Percentiles rank a stretch among this genome's conserved stretches.
phyloP scores from a whole-genome alignment of 2,113 vertebrate genomes.

The Murina feae region DNA sequence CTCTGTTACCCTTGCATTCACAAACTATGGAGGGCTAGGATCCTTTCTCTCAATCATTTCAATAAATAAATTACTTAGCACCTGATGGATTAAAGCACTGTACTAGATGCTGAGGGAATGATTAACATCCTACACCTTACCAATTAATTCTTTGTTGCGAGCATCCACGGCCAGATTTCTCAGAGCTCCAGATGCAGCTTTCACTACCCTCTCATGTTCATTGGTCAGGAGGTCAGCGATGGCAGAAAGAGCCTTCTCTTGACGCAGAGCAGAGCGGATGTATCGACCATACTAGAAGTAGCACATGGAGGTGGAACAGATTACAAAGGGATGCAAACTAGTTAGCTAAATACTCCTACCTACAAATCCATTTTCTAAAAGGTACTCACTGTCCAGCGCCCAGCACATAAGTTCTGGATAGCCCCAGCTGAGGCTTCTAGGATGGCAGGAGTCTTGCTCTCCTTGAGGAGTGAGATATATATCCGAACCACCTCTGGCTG shows the following conservation, averaged over 20 bases:
- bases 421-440: constrained; percentile 95
- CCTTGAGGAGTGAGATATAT: constrained; percentile 93
- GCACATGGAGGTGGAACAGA: not conserved
- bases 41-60: not conserved
- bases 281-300: constrained; percentile 88
- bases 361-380: not conserved
- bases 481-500: constrained; percentile 95
- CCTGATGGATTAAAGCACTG: not conserved
- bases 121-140: constrained; percentile 77
- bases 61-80: not conserved
- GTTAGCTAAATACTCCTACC: not conserved
- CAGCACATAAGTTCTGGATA: constrained; percentile 95
- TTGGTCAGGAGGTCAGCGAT: constrained; percentile 90
- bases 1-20: not conserved
- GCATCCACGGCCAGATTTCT: constrained; percentile 94
- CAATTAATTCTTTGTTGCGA: constrained; percentile 92
- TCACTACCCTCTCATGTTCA: constrained; percentile 92
- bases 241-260: constrained; percentile 92
- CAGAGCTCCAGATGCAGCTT: constrained; percentile 93
- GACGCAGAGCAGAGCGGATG: constrained; percentile 89
- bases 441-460: constrained; percentile 91
- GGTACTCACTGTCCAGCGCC: constrained; percentile 89
- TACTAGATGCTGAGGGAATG: accelerated
- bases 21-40: not conserved
- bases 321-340: not conserved